A percentile compares a stretch with the other conserved stretches of the same genome.
Conservation (phyloP, 1,140 invertebrate genomes). For the Neomicropteryx cornuta region DNA sequence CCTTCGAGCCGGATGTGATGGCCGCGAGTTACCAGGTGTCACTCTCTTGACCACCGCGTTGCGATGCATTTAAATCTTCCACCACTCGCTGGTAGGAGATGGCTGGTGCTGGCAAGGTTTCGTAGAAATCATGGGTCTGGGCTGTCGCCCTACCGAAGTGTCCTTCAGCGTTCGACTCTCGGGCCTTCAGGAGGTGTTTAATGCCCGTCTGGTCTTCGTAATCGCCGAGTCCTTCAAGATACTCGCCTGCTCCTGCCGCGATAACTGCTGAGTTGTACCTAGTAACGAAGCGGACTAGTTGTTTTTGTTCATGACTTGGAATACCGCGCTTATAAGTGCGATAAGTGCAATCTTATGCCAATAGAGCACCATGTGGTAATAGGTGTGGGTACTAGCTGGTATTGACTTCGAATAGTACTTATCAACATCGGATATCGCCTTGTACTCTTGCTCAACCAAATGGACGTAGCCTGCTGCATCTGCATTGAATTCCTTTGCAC, state of each 20-base stretch:
- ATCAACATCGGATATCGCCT: slow-evolving; percentile 8
- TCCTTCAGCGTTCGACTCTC: background rate
- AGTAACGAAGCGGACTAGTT: slow-evolving; percentile 8
- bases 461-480: slow-evolving; percentile 11
- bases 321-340: slow-evolving; percentile 8
- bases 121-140: too few species aligned
- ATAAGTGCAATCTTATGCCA: slow-evolving; percentile 10
- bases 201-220: slow-evolving; percentile 9
- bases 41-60: background rate
- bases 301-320: slow-evolving; percentile 4
- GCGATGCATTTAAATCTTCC: background rate
- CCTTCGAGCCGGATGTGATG: too few species aligned
- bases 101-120: slow-evolving; percentile 8
- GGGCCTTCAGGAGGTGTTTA: slow-evolving; percentile 4
- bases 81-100: background rate
- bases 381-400: slow-evolving; percentile 11
- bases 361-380: slow-evolving; percentile 11
- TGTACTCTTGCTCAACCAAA: slow-evolving; percentile 11
- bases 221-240: slow-evolving; percentile 11
- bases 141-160: slow-evolving; percentile 1
- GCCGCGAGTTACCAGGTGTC: too few species aligned
- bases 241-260: slow-evolving; percentile 10
- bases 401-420: slow-evolving; percentile 12
- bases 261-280: slow-evolving; percentile 6
- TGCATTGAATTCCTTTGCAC: slow-evolving; percentile 5